phyloP scores from a whole-genome alignment of 1,140 invertebrate species.

The Cylas formicarius region DNA sequence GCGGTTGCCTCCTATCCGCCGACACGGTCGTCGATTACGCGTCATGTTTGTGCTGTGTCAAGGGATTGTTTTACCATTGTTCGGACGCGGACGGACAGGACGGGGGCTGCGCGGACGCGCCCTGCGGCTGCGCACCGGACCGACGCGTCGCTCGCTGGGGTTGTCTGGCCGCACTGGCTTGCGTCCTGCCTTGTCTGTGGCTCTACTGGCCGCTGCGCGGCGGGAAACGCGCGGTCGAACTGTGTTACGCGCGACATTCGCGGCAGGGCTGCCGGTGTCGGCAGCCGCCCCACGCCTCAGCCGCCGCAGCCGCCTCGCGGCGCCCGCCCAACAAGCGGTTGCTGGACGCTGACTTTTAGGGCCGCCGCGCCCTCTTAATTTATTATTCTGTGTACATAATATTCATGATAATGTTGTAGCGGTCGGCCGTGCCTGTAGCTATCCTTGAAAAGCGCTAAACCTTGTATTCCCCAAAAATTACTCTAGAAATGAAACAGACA shows the following conservation, averaged over 20 bases:
- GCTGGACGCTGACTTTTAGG: conserved; percentile 44
- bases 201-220: conserved; percentile 87
- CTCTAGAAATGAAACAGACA: too few relatives aligned
- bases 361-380: conserved; percentile 45
- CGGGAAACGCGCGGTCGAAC: conserved; percentile 68
- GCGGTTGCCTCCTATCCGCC: conserved; percentile 78
- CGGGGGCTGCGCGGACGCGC: conserved; percentile 70
- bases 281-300: conserved; percentile 50
- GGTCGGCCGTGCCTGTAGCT: background rate
- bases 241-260: conserved; percentile 70
- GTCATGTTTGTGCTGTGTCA: conserved; percentile 88
- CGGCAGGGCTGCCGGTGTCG: conserved; percentile 53
- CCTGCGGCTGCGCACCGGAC: conserved; percentile 73
- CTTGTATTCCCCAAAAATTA: too few relatives aligned
- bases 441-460: background rate
- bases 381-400: conserved; percentile 21
- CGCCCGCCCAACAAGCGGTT: conserved; percentile 51
- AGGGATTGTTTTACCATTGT: conserved; percentile 88
- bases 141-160: conserved; percentile 69
- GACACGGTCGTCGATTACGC: conserved; percentile 80
- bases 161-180: conserved; percentile 70
- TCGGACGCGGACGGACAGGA: conserved; percentile 61
- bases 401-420: conserved; percentile 6
- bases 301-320: conserved; percentile 50
- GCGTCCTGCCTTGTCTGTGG: conserved; percentile 79